A percentile compares a stretch with the other conserved stretches of the same genome.
phyloP scores from a whole-genome alignment of 2,113 vertebrate species.

The Poicephalus meyeri region DNA sequence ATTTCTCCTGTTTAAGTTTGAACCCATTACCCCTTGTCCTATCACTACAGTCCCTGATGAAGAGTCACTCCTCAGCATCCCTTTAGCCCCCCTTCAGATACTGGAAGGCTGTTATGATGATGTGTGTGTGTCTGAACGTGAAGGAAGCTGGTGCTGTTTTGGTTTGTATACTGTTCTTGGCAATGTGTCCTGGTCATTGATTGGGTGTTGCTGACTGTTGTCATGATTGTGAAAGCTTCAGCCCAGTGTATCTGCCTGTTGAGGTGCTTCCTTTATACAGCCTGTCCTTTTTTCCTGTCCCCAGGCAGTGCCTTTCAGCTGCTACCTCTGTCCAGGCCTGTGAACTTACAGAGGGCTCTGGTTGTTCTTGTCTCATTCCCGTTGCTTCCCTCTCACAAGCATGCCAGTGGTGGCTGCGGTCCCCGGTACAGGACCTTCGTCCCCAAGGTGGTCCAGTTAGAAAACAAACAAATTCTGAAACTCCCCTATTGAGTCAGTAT shows the following conservation, averaged over 20 bases:
- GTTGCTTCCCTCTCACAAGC: background rate
- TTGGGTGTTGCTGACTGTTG: background rate
- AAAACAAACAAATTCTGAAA: constrained; percentile 44
- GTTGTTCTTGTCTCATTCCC: background rate
- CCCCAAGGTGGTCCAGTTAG: constrained; percentile 7
- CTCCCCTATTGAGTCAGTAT: fast-evolving
- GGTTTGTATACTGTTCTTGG: background rate
- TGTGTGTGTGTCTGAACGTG: fast-evolving
- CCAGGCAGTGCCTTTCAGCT: background rate
- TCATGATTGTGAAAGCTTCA: fast-evolving
- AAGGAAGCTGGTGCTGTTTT: background rate
- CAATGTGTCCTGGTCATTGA: background rate
- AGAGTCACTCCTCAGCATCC: no score
- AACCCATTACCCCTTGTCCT: no score
- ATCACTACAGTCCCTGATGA: no score
- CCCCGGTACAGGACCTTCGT: background rate
- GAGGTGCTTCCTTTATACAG: background rate
- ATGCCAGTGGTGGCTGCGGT: background rate
- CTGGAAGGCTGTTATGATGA: background rate
- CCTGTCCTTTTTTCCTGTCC: background rate
- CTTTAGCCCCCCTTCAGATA: no score
- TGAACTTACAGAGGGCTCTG: background rate
- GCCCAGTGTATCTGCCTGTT: fast-evolving
- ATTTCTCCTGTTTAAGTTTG: no score
- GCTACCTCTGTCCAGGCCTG: background rate